Evolutionary conservation across 2,888 invertebrate species (phyloP).

Genomic region (Philereme vetulata): DNA sequence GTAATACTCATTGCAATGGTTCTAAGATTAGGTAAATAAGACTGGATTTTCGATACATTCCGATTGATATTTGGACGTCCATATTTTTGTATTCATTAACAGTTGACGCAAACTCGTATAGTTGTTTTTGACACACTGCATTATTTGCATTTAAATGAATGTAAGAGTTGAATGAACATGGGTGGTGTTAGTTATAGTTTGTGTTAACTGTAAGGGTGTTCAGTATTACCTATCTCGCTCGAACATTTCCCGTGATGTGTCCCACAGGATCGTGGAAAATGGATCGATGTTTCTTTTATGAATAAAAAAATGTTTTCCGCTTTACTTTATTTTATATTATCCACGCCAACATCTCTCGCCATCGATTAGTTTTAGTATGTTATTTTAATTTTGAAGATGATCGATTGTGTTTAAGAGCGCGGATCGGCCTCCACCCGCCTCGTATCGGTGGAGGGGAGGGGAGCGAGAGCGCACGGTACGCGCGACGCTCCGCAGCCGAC

Average conservation of each 20-base stretch:
- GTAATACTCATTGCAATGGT: constrained; percentile 47
- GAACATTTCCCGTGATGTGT: constrained; percentile 38
- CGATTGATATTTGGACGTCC: constrained; percentile 42
- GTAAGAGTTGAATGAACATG: constrained; percentile 44
- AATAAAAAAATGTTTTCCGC: constrained; percentile 60
- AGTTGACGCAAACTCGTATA: constrained; percentile 34
- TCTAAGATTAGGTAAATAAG: constrained; percentile 40
- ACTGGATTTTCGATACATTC: constrained; percentile 53
- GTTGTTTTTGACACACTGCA: constrained; percentile 41
- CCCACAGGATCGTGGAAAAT: constrained; percentile 61
- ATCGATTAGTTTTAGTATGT: constrained; percentile 26
- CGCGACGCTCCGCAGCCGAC: constrained; percentile 5
- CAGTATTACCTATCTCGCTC: constrained; percentile 36
- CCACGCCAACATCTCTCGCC: constrained; percentile 51
- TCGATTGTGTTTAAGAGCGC: constrained; percentile 57
- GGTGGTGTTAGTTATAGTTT: constrained; percentile 43
- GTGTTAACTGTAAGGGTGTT: constrained; percentile 33
- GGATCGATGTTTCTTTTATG: constrained; percentile 53
- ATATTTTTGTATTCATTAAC: constrained; percentile 53
- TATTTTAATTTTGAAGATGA: constrained; percentile 39
- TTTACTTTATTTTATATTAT: constrained; percentile 71
- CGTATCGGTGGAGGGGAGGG: constrained; percentile 10
- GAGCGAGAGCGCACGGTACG: neutral
- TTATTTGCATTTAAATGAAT: constrained; percentile 48
- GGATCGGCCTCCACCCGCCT: constrained; percentile 42